Conservation (phyloP, 2,888 invertebrate species). For the Drosophila borborema region DNA sequence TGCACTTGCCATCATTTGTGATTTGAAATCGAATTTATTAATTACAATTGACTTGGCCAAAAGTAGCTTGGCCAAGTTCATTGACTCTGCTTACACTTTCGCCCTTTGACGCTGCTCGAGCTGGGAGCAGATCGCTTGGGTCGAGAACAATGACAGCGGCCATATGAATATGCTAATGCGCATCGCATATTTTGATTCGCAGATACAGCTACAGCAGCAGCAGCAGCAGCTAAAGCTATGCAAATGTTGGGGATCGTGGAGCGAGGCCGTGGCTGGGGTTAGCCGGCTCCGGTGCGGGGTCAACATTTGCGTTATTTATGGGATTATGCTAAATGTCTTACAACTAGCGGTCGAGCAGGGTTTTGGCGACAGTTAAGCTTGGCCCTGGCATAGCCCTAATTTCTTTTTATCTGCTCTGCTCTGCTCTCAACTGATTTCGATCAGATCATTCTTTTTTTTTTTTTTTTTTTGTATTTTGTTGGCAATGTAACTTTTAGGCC, state of each 20-base stretch:
- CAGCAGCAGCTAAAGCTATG: slow-evolving; percentile 29
- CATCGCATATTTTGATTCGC: slow-evolving; percentile 39
- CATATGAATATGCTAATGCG: slow-evolving; percentile 69
- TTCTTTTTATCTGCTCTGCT: slow-evolving; percentile 14
- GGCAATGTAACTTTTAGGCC: slow-evolving; percentile 29
- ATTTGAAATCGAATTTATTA: neutral
- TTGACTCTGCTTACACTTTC: slow-evolving; percentile 69
- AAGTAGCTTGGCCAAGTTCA: slow-evolving; percentile 37
- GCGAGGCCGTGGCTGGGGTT: slow-evolving; percentile 37
- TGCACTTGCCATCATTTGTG: neutral
- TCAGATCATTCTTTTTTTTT: neutral
- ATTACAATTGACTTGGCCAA: neutral
- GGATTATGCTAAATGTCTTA: slow-evolving; percentile 68
- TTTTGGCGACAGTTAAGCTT: neutral
- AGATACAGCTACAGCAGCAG: slow-evolving; percentile 11
- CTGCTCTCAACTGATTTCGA: slow-evolving; percentile 7
- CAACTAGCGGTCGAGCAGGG: slow-evolving; percentile 30
- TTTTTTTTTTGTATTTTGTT: slow-evolving; percentile 4
- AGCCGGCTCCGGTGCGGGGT: slow-evolving; percentile 47
- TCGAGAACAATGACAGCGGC: slow-evolving; percentile 35
- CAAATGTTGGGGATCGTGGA: slow-evolving; percentile 35
- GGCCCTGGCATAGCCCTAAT: slow-evolving; percentile 6
- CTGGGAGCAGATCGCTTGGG: slow-evolving; percentile 9
- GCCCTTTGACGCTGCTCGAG: slow-evolving; percentile 51
- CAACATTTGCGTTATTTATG: slow-evolving; percentile 68